Percentiles rank a stretch among this genome's conserved stretches.
phyloP scores from a whole-genome alignment of 2,113 vertebrate genomes.

The Macquaria australasica region DNA sequence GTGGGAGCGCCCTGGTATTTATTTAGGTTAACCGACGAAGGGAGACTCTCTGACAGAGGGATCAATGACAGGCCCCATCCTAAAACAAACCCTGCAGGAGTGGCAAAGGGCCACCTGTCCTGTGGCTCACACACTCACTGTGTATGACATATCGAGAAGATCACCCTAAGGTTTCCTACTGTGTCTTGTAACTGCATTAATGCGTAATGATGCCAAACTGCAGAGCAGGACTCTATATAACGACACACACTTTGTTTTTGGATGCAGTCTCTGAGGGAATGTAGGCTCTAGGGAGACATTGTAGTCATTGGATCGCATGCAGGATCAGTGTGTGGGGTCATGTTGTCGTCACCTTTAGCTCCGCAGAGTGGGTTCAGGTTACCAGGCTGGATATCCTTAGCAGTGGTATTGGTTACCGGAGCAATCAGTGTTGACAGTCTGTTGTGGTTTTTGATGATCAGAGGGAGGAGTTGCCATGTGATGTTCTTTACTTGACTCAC shows the following conservation, averaged over 20 bases:
- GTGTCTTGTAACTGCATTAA: conserved; percentile 26
- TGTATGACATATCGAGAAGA: neutral
- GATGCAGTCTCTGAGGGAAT: conserved; percentile 28
- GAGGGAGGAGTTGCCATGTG: conserved; percentile 7
- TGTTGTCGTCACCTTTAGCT: conserved; percentile 65
- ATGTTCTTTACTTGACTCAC: conserved; percentile 16
- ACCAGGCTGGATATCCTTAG: conserved; percentile 51
- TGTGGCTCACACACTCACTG: conserved; percentile 18
- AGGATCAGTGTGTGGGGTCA: conserved; percentile 66
- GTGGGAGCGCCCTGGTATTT: conserved; percentile 33
- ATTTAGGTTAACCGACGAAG: conserved; percentile 51
- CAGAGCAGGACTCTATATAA: conserved; percentile 11
- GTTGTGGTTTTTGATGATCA: conserved; percentile 47
- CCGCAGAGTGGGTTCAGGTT: conserved; percentile 49
- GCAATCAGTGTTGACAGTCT: conserved; percentile 40
- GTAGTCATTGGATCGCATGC: conserved; percentile 56
- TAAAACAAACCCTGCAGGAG: conserved; percentile 52
- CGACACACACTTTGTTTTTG: conserved; percentile 44
- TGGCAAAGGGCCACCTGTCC: conserved; percentile 44
- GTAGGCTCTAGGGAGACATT: conserved; percentile 21
- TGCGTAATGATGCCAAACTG: conserved; percentile 36
- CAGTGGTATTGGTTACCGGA: conserved; percentile 43
- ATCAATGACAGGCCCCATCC: conserved; percentile 58
- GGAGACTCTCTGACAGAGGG: conserved; percentile 39
- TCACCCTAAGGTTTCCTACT: conserved; percentile 2